Evolutionary conservation across 2,113 vertebrate genomes (phyloP).

Genomic region (Cygnus buccinator): DNA sequence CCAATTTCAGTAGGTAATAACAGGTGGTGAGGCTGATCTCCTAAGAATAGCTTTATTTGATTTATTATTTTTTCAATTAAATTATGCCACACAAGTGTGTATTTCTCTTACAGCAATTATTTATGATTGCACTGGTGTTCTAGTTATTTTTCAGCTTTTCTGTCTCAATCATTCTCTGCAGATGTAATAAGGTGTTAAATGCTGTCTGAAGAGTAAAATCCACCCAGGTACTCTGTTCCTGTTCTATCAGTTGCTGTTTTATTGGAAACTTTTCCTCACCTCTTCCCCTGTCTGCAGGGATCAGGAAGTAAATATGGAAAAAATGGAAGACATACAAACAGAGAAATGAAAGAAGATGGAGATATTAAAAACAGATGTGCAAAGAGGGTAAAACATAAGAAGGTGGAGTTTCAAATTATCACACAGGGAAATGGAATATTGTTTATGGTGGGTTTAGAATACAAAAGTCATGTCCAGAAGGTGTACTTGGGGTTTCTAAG

Average conservation of each 20-base stretch:
- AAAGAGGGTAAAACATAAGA: not conserved
- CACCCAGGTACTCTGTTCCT: not conserved
- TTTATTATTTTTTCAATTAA: not conserved
- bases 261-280: not conserved
- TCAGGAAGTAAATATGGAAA: not conserved
- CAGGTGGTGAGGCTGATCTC: not conserved
- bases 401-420: not conserved
- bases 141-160: not conserved
- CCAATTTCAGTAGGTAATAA: not conserved
- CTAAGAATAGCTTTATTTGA: not conserved
- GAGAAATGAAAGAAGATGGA: not conserved
- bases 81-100: rapidly evolving
- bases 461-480: not conserved
- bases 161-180: not conserved
- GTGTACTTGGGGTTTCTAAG: not conserved
- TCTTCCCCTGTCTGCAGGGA: too few relatives aligned
- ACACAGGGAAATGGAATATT: too few relatives aligned
- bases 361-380: not conserved
- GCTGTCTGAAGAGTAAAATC: not conserved
- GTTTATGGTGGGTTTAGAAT: not conserved
- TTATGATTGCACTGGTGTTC: not conserved
- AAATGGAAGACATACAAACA: not conserved
- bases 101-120: not conserved
- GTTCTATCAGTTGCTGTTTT: not conserved
- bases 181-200: not conserved